Percentiles rank a stretch among this genome's conserved stretches.
Evolutionary conservation across 1,140 invertebrate genomes (phyloP).

Genomic region (Drosophila orosa): DNA sequence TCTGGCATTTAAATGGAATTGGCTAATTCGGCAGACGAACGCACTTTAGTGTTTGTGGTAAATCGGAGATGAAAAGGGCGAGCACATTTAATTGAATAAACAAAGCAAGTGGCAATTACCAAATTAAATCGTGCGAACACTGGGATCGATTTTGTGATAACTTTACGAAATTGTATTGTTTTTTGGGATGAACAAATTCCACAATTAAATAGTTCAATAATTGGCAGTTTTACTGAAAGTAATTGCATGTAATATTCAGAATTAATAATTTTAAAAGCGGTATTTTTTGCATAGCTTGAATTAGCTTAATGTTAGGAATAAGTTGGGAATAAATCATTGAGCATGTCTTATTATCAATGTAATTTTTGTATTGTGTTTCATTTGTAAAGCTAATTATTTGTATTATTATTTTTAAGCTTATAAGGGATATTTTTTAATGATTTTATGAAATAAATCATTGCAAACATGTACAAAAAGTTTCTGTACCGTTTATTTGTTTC

Average conservation of each 20-base stretch:
- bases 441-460: background rate
- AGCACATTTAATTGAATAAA: conserved; percentile 58
- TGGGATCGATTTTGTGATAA: background rate
- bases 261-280: background rate
- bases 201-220: background rate
- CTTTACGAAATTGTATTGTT: background rate
- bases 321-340: background rate
- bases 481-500: background rate
- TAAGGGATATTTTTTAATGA: background rate
- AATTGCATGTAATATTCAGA: background rate
- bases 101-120: conserved; percentile 36
- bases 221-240: background rate
- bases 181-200: background rate
- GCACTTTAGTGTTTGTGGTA: conserved; percentile 47
- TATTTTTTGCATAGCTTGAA: background rate
- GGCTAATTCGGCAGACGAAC: conserved; percentile 31
- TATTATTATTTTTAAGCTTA: background rate
- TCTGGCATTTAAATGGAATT: conserved; percentile 47
- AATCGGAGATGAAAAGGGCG: conserved; percentile 40
- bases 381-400: too few species aligned
- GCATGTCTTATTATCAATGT: background rate
- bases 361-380: background rate
- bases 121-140: conserved; percentile 25
- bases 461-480: background rate
- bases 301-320: background rate